Evolutionary conservation across 2,113 vertebrate genomes (phyloP).

Genomic region (Nannospalax galili): DNA sequence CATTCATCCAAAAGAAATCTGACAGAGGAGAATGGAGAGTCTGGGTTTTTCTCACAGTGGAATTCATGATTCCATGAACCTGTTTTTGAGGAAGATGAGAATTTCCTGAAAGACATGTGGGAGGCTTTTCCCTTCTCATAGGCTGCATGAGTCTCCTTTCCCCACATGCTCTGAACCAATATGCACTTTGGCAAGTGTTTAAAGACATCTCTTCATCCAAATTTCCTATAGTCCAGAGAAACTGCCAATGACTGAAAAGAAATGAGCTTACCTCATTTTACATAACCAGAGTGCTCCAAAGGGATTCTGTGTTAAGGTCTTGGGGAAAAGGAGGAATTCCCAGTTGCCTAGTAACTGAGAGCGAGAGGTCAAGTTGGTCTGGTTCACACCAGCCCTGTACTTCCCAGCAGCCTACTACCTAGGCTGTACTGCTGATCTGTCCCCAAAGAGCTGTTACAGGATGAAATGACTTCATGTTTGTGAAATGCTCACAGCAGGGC

Average conservation of each 20-base stretch:
- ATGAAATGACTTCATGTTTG: not conserved
- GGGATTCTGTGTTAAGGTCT: not conserved
- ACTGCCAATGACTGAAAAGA: not conserved
- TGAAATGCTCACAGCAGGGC: not conserved
- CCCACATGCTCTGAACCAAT: not conserved
- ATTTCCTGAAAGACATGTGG: not conserved
- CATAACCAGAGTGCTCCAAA: not conserved
- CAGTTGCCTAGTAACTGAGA: not conserved
- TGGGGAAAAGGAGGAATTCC: not conserved
- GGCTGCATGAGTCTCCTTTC: not conserved
- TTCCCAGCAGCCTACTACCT: not conserved
- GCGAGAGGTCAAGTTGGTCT: not conserved
- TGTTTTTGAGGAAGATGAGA: not conserved
- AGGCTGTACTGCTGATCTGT: not conserved
- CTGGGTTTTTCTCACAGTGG: slow-evolving; percentile 42
- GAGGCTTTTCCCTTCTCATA: not conserved
- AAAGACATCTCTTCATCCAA: slow-evolving; percentile 16
- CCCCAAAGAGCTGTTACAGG: not conserved
- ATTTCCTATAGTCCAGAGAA: slow-evolving; percentile 15
- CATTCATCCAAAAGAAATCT: not conserved
- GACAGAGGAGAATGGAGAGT: too few relatives aligned
- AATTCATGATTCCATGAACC: slow-evolving; percentile 1
- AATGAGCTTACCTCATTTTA: slow-evolving; percentile 6
- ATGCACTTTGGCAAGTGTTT: not conserved
- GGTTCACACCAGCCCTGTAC: not conserved